Conservation (phyloP, 92 coral and sea anemone genomes). For the Zoanthus gigantus region DNA sequence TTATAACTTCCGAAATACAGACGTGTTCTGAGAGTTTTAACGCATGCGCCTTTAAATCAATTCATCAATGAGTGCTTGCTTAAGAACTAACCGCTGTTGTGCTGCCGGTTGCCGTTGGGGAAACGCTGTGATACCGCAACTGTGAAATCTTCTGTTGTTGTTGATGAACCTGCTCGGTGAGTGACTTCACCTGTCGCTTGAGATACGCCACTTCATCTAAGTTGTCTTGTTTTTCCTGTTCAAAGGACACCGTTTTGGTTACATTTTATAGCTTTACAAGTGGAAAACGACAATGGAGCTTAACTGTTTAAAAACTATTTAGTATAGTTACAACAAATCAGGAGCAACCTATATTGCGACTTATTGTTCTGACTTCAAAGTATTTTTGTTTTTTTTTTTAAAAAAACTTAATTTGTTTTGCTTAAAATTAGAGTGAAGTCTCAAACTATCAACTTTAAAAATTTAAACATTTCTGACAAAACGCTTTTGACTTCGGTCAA, state of each 20-base stretch:
- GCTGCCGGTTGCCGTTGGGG: constrained; percentile 70
- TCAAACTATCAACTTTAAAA: too few relatives aligned
- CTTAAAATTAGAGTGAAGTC: too few relatives aligned
- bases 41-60: background rate
- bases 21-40: background rate
- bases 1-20: too few relatives aligned
- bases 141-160: constrained; percentile 89
- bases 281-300: too few relatives aligned
- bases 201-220: constrained; percentile 85
- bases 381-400: too few relatives aligned
- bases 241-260: background rate
- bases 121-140: constrained; percentile 70
- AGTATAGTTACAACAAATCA: too few relatives aligned
- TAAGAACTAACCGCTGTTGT: constrained; percentile 56
- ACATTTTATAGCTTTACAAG: background rate
- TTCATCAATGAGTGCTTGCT: background rate
- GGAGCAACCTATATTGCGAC: too few relatives aligned
- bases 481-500: too few relatives aligned
- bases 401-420: too few relatives aligned
- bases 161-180: constrained; percentile 84
- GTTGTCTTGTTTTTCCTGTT: constrained; percentile 87
- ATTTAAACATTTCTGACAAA: too few relatives aligned
- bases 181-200: constrained; percentile 80
- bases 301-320: too few relatives aligned
- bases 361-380: too few relatives aligned